These are phyloP conservation scores for Cheilosia scutellata DNA, from an alignment of 2,888 invertebrate genomes.

Conservation along the genomic window DNA sequence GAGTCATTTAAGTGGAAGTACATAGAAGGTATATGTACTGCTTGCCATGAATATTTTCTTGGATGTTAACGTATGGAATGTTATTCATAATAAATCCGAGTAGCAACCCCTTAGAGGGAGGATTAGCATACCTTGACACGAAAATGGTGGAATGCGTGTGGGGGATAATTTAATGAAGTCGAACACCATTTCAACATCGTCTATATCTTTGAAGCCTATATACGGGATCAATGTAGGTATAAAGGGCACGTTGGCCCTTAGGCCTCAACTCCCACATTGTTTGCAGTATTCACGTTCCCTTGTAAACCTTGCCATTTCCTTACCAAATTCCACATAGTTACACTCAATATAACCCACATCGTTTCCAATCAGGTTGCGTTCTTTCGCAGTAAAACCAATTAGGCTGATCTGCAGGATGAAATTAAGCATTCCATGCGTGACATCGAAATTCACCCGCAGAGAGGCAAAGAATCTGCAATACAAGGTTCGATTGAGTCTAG, in stretches of 20 bases:
- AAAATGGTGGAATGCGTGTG: neutral
- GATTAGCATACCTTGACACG: neutral
- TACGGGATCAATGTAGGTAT: neutral
- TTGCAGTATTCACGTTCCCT: neutral
- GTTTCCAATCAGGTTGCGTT: neutral
- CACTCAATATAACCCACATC: neutral
- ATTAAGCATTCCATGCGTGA: slow-evolving; percentile 42
- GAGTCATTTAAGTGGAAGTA: neutral
- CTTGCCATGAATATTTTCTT: neutral
- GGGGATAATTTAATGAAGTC: too few relatives aligned
- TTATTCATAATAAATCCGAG: neutral
- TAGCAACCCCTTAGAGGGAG: neutral
- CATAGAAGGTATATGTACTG: neutral
- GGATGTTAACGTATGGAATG: neutral
- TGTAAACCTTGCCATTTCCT: neutral
- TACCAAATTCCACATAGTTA: neutral
- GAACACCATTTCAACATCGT: too few relatives aligned
- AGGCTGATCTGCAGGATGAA: slow-evolving; percentile 12
- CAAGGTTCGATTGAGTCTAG: neutral
- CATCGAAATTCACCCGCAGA: slow-evolving; percentile 28
- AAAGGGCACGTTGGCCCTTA: neutral
- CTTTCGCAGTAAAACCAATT: slow-evolving; percentile 1
- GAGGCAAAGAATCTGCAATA: neutral
- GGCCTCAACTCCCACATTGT: neutral
- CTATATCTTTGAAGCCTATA: neutral